Base-by-base conservation (phyloP, 2,888 invertebrate genomes). In the Meloe dianella region DNA sequence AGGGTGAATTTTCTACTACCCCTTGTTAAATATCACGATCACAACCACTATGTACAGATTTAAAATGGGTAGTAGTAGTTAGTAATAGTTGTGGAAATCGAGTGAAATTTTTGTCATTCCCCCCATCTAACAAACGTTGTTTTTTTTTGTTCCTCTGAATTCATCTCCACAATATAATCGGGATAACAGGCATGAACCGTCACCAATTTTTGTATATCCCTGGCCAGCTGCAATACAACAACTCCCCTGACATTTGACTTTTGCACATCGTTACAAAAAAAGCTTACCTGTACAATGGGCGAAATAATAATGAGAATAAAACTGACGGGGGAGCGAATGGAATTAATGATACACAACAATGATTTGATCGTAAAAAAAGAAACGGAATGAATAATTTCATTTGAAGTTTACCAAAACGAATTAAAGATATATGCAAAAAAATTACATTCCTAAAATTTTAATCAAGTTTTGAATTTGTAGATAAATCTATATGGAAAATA, bases 231-330 rank as follows among this genome's bases (percentile, higher is more conserved):
- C 35, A 59, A 8, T 32, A 30, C 59, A 22, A 61, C 65, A 32
- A 56, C 65, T 27, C 64, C 60, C 29, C 47, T 56, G 54, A 54
- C 54, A 12, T 22, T 54, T 61, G 65, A 65, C 65, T 65, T 65
- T 59, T 59, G 29, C 59, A 59, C 59, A 38, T 61, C 54, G 20
- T 54, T 41, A 35, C 38, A 57, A 57, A 57, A n/a, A 30, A 56
- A 57, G 57, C 38, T 47, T 54, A 64, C 64, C 64, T 64, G 60
- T 10, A 41, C 32, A 59, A 59, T 57, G 32, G 29, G 60, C 17
- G 10, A 1, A 30, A 32, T 22, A 60, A 41, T 27, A 35, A 27
- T 30, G 35, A 41, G 22, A 24, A 24, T 41, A 35, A 38, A 38
- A 27, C 10, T 24, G 14, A 20, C 24, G 12, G 12, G 47, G 24